Base-by-base conservation (phyloP, 2,888 invertebrate genomes). In the Chrysina gloriosa region DNA sequence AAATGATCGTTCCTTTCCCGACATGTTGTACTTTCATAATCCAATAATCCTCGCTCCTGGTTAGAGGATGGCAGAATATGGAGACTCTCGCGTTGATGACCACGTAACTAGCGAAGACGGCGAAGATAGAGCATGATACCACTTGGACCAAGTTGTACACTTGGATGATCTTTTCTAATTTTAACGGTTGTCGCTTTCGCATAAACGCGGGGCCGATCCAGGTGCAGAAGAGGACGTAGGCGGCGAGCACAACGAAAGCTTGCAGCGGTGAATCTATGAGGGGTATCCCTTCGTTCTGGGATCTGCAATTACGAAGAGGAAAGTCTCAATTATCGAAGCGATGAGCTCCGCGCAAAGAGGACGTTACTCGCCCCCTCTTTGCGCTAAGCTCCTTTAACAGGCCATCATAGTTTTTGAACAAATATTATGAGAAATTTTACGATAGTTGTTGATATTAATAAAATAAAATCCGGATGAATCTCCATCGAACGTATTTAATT, bases 131-230 rank as follows among this genome's bases (percentile, higher is more conserved):
- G 72, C 92, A 92, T 19, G 90, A 85, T 1, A 88, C 69, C 7
- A 95, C 92, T 88, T 96, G 95, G 58, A 89, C 79, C 16, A 92
- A 82, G 80, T 96, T 96, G 84, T 96, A 96, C 74, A 87, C 84
- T 65, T 89, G 86, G 72, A 96, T 89, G 29, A 91, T 78, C 1
- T 80, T 84, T 72, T 89, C 88, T 29, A 95, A 81, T 7, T 89
- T 82, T 77, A 87, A 90, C 0, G 96, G 87, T 70, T 86, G 84
- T 63, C 90, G 86, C 73, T 88, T 82, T 76, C 85, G 85, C 95
- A 96, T 96, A 73, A 87, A 87, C 7, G 79, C 76, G 3, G 89
- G 89, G 11, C 89, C 85, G 69, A 83, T 77, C 16, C 85, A 84
- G 36, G 84, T 79, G 45, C 89, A 82, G 73, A 86, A 83, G 42